Evolutionary conservation across 1,140 invertebrate genomes (phyloP), one percentile per base, ranked within the genome.

Genomic region (Euura saliciscinereae): DNA sequence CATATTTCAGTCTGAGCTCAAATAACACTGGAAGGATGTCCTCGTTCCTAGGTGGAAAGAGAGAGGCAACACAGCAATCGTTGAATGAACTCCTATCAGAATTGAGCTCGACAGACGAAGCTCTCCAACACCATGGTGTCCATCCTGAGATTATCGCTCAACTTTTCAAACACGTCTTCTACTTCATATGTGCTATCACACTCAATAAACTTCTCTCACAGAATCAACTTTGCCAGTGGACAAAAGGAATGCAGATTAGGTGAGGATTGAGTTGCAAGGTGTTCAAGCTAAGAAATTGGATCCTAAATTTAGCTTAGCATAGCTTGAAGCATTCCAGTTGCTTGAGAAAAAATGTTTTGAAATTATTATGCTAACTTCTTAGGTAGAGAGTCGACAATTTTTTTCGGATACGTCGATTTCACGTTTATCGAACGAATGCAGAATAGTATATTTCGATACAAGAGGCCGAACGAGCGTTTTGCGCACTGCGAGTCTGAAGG

Each of bases 191-290:
- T 85, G 96, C 98, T 2, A 94, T 93, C 69, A 94, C 97, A 2
- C 84, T 99, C 2, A 99, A 99, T 84, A 98, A 98, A 86, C 85
- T 99, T 13, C 89, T 99, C 66, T 88, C 99, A 66, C 91, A 98
- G n/a, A 97, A 97, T 81, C 98, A 99, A 78, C 91, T 99, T 73
- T 99, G 98, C 84, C 96, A 98, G 85, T 99, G 98, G 97, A 94
- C 95, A 1, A 99, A 98, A 83, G 98, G 98, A 3, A 96, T 99
- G 91, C 96, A 99, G 83, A 99, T 99, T 75, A 91, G 97, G 82
- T 83, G 11, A 45, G 45, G n/a, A n/a, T n/a, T n/a, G n/a, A n/a
- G n/a, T n/a, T n/a, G n/a, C n/a, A n/a, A n/a, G n/a, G n/a, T n/a
- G n/a, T n/a, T n/a, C n/a, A n/a, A n/a, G n/a, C n/a, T n/a, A n/a